Base-by-base conservation (phyloP, 2,113 vertebrate genomes). In the Conger conger region DNA sequence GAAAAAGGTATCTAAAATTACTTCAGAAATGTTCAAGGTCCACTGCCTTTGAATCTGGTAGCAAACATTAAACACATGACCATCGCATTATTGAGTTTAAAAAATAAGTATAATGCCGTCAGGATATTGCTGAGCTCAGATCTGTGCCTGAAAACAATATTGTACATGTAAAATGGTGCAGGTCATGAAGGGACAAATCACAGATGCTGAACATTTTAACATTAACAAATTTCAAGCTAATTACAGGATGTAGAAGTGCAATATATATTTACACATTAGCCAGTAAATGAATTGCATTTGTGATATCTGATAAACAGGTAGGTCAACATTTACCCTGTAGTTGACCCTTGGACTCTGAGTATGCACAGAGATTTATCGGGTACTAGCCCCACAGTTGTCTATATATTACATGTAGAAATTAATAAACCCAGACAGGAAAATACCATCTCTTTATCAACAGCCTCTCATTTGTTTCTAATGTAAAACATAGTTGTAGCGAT, bases 171-270 rank as follows among this genome's bases (percentile, higher is more conserved):
- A 13, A 11, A 11, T 73, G 68, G 27, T 73, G 68, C 36, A 38
- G 13, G 18, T 78, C 1, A 38, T 18, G 4, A 38, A 81, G 35
- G 2, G 2, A 57, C 16, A 36, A 35, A 54, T 57, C 6, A 84
- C 38, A 3, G 27, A 17, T 82, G 9, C 9, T 54, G 23, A 54
- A 36, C 36, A 23, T 35, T 27, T 6, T 35, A n/a, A 2, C 38
- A 45, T 83, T n/a, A 45, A 38, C 82, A n/a, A n/a, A 45, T 83
- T 83, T 82, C 45, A 13, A 76, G 30, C 63, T 33, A 0, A 78
- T 78, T 73, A 73, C 68, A 73, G 68, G n/a, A 73, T 33, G 68
- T 73, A 37, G 0, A 50, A 76, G 17, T 78, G 73, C 18, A 42
- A 42, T n/a, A 33, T 33, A 54, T 27, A 36, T 42, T 42, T 42